A percentile compares a stretch with the other conserved stretches of the same genome.
Conservation (phyloP, 2,888 invertebrate genomes). For the Latrodectus elegans region DNA sequence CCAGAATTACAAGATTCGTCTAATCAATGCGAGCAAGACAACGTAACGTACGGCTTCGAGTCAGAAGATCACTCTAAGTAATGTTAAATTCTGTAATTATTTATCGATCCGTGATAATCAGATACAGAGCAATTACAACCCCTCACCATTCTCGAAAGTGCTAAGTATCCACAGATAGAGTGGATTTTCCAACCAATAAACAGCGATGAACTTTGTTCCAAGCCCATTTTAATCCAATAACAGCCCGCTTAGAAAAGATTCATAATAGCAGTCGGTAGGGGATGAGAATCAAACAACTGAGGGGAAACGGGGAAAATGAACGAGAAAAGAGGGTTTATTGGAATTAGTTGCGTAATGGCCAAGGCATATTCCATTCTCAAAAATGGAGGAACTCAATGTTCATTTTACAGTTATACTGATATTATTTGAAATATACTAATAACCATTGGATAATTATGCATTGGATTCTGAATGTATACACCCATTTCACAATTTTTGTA, state of each 20-base stretch:
- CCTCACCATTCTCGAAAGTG: conserved; percentile 33
- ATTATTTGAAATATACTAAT: no score
- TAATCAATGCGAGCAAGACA: no score
- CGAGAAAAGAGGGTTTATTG: neutral
- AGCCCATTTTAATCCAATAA: conserved; percentile 1
- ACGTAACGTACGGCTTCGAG: no score
- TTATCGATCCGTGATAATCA: conserved; percentile 49
- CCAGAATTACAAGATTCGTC: no score
- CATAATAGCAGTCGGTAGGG: neutral
- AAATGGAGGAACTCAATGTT: no score
- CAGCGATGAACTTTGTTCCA: conserved; percentile 3
- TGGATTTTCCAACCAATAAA: neutral
- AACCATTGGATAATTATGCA: no score
- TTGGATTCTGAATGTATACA: no score
- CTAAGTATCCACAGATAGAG: conserved; percentile 8
- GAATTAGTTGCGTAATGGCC: neutral
- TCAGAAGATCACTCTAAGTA: no score
- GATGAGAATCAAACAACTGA: neutral
- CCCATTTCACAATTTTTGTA: no score
- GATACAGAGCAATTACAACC: conserved; percentile 51
- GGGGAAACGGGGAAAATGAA: neutral
- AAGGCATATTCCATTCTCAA: neutral
- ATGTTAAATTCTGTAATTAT: conserved; percentile 38
- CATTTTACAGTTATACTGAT: no score
- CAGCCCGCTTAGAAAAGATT: neutral